Conservation (phyloP, 2,797 vertebrate genomes). For the Stomatorhinus walkeri region DNA sequence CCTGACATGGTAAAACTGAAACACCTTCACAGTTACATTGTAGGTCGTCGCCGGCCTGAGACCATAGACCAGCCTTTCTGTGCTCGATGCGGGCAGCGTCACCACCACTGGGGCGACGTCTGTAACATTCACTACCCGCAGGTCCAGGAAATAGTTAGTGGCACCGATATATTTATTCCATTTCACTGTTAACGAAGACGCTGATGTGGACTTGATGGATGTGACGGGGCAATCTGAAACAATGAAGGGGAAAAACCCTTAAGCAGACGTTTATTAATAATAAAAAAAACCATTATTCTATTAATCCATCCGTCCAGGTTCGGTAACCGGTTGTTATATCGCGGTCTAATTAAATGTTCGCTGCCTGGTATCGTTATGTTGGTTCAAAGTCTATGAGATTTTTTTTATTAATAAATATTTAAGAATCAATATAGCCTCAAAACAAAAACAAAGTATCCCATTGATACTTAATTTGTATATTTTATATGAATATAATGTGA, state of each 20-base stretch:
- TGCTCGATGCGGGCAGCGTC: conserved; percentile 18
- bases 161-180: conserved; percentile 47
- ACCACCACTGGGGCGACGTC: conserved; percentile 47
- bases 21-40: conserved; percentile 53
- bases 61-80: conserved; percentile 50
- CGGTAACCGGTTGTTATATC: not conserved
- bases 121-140: conserved; percentile 50
- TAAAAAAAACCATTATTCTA: not conserved
- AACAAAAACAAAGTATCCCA: not conserved
- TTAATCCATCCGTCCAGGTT: not conserved
- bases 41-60: conserved; percentile 55
- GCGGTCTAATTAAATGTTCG: not conserved
- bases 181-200: conserved; percentile 50
- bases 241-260: not conserved
- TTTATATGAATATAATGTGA: not conserved
- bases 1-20: conserved; percentile 26
- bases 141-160: conserved; percentile 50
- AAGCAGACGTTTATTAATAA: not conserved
- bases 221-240: conserved; percentile 54
- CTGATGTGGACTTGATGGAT: conserved; percentile 53
- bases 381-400: not conserved
- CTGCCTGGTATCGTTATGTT: not conserved
- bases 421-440: not conserved
- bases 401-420: not conserved
- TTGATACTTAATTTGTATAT: not conserved